phyloP scores from a whole-genome alignment of 2,797 vertebrate species.

The Pantherophis alleghaniensis region DNA sequence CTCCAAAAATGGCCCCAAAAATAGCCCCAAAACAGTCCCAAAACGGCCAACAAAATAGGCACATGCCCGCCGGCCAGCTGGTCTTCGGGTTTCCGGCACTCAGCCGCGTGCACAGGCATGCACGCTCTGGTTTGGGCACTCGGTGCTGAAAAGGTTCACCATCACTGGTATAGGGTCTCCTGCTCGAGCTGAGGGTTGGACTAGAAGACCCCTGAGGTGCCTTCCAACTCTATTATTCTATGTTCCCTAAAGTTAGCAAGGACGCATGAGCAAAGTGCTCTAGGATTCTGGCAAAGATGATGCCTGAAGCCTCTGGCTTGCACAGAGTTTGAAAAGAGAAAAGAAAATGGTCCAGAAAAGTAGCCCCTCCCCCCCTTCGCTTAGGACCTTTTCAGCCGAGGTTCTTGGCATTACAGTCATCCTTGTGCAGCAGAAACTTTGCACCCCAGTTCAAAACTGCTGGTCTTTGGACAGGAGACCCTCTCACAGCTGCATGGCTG shows the following conservation, averaged over 20 bases:
- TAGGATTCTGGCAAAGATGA: neutral
- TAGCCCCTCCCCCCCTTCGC: accelerated
- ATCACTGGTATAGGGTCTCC: too few species aligned
- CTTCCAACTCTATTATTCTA: neutral
- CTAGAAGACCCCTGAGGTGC: neutral
- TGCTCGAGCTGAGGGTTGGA: neutral
- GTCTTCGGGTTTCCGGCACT: too few species aligned
- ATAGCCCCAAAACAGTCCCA: too few species aligned
- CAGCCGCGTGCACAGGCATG: too few species aligned
- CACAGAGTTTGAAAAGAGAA: neutral
- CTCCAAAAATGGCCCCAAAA: too few species aligned
- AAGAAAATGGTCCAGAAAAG: neutral
- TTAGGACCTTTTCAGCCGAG: neutral
- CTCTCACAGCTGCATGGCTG: accelerated
- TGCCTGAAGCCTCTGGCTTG: neutral
- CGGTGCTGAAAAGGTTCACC: too few species aligned
- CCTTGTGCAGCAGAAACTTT: too few species aligned
- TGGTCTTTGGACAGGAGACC: accelerated
- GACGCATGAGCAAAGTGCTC: neutral
- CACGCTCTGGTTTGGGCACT: too few species aligned
- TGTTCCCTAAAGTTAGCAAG: neutral
- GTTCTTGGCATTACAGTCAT: neutral
- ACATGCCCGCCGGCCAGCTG: too few species aligned
- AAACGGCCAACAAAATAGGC: too few species aligned
- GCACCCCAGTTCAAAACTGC: too few species aligned